These are phyloP conservation scores for Spermophilus dauricus DNA, from an alignment of 2,113 vertebrate genomes.

Conservation along the genomic window DNA sequence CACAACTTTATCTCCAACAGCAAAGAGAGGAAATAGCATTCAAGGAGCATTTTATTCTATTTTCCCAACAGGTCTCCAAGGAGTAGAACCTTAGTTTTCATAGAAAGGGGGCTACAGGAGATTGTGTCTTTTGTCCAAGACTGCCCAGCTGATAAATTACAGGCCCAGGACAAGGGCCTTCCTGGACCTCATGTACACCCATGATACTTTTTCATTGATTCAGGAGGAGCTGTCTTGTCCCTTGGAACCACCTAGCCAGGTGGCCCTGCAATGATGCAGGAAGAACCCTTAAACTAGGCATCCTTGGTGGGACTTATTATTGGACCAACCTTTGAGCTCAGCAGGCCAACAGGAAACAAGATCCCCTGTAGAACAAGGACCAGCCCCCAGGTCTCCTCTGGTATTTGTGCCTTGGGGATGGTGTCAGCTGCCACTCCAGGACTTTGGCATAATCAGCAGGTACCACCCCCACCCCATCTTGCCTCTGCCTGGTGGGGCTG, in stretches of 20 bases:
- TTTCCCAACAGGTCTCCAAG: neutral
- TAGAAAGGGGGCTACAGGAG: neutral
- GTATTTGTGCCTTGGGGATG: neutral
- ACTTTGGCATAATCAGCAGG: slow-evolving; percentile 3
- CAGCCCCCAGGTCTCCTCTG: neutral
- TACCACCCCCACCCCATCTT: neutral
- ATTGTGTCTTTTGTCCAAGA: neutral
- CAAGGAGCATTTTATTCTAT: neutral
- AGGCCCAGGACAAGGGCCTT: neutral
- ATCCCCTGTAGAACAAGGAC: neutral
- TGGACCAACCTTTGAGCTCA: neutral
- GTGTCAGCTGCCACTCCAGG: slow-evolving; percentile 21
- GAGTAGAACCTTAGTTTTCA: neutral
- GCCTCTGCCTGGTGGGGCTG: neutral
- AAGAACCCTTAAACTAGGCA: neutral
- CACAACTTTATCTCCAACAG: neutral
- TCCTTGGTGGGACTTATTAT: neutral
- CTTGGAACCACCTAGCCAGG: neutral
- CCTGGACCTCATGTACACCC: neutral
- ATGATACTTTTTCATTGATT: neutral
- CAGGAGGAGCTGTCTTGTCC: neutral
- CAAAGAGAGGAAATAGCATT: neutral
- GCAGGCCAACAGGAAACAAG: neutral
- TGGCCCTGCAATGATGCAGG: neutral
- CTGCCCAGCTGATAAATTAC: neutral